Evolutionary conservation across 1,140 invertebrate species (phyloP).

Genomic region (Popillia japonica): DNA sequence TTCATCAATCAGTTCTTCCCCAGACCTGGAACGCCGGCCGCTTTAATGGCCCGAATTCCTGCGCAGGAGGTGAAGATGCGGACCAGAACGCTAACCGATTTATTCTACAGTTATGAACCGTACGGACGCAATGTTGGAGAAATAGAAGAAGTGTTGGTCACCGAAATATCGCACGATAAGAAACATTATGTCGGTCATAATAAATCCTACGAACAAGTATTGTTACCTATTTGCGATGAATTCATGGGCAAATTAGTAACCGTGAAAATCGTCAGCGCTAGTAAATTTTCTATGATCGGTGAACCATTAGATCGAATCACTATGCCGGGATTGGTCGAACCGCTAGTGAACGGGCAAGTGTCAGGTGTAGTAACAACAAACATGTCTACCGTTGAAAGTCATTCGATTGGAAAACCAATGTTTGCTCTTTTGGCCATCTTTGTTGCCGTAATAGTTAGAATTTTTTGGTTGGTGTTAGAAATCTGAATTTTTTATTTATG

Average conservation of each 20-base stretch:
- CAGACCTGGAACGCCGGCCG: slow-evolving; percentile 93
- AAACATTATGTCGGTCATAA: slow-evolving; percentile 94
- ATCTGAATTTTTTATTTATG: not conserved
- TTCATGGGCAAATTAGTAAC: slow-evolving; percentile 85
- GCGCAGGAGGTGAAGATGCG: slow-evolving; percentile 88
- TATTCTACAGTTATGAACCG: slow-evolving; percentile 91
- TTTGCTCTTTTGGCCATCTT: not conserved
- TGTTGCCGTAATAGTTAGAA: slow-evolving; percentile 7
- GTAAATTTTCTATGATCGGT: slow-evolving; percentile 89
- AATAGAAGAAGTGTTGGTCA: slow-evolving; percentile 85
- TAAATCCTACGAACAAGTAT: slow-evolving; percentile 94
- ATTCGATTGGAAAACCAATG: not conserved
- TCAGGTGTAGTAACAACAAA: slow-evolving; percentile 59
- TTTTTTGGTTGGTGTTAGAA: not conserved
- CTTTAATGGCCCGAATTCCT: slow-evolving; percentile 83
- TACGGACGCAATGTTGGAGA: slow-evolving; percentile 82
- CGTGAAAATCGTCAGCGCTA: slow-evolving; percentile 78
- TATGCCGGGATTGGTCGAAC: slow-evolving; percentile 61
- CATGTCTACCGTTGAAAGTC: not conserved
- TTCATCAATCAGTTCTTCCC: slow-evolving; percentile 99
- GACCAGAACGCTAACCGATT: slow-evolving; percentile 87
- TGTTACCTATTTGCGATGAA: slow-evolving; percentile 80
- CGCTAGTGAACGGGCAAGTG: slow-evolving; percentile 63
- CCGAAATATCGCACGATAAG: slow-evolving; percentile 92
- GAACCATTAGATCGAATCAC: slow-evolving; percentile 65